Base-by-base conservation (phyloP, 1,140 invertebrate genomes). In the Cotesia chilonis region DNA sequence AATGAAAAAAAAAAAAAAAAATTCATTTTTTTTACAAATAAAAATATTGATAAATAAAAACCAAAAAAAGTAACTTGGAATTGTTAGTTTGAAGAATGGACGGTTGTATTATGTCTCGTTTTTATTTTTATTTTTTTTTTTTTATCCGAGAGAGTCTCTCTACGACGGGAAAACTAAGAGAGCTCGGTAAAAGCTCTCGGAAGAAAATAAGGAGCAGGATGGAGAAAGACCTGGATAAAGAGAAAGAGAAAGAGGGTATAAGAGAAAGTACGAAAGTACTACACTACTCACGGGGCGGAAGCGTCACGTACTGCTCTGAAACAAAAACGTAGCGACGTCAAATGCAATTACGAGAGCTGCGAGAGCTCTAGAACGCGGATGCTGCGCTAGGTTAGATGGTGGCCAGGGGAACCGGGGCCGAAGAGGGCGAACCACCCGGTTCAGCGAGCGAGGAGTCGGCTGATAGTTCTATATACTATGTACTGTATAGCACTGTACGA, bases 271-370 rank as follows among this genome's bases (percentile, higher is more conserved):
- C 41, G 51, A 70, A 28, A 61, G 68, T 20, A 60, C 54, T 72
- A 65, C 65, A 63, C 81, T 79, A 64, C 80, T 82, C 78, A 80
- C 77, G 79, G 78, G 79, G 81, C 80, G 82, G 83, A 84, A 84
- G 83, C 85, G 83, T 85, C 85, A 85, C 84, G 84, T 85, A 85
- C 85, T 82, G 82, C 81, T 83, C 83, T 85, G 84, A 86, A 86
- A 86, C 85, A 86, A 86, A 85, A 86, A 86, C 84, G 83, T 85
- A 85, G 85, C 84, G 82, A 86, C 85, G 82, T 85, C 83, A 86
- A 85, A 86, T 86, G 80, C 82, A 82, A 86, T 86, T 86, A 86
- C 84, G 78, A 84, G 81, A 85, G 81, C 84, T 83, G 84, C 84
- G 82, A 85, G 83, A 84, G 79, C 79, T 85, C 82, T 80, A 84